Evolutionary conservation across 1,140 invertebrate species (phyloP).

Genomic region (Caenorhabditis elegans): WBcel235 BX284606.5:6672501-6673000

Average conservation of each 20-base stretch:
- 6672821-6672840: conserved; percentile 8
- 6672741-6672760: conserved; percentile 5
- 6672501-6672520: too few species aligned
- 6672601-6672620: too few species aligned
- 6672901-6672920: background rate
- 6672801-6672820: conserved; percentile 1
- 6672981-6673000: conserved; percentile 24
- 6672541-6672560: too few species aligned
- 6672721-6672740: conserved; percentile 25
- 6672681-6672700: background rate
- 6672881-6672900: conserved; percentile 22
- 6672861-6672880: conserved; percentile 6
- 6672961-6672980: background rate
- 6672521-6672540: too few species aligned
- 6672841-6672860: background rate
- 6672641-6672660: background rate
- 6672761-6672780: conserved; percentile 30
- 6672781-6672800: conserved; percentile 25
- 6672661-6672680: background rate
- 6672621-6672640: too few species aligned
- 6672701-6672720: background rate
- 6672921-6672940: background rate
- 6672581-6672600: background rate
- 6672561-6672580: background rate
- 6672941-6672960: background rate